Percentiles rank a stretch among this genome's conserved stretches.
phyloP scores from a whole-genome alignment of 2,888 invertebrate genomes.

The Scaptomyza polygonia region DNA sequence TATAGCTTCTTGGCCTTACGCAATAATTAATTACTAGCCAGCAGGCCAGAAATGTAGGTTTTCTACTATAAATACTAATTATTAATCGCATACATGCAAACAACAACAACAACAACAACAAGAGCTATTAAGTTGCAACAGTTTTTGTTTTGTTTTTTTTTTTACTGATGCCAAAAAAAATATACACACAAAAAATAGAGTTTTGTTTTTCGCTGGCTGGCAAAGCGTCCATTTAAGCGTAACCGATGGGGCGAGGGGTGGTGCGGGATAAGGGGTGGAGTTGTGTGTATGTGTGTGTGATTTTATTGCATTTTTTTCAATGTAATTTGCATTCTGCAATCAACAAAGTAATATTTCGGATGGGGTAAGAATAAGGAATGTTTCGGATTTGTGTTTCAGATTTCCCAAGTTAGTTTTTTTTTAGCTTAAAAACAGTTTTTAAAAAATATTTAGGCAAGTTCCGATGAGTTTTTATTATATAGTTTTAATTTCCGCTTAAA shows the following conservation, averaged over 20 bases:
- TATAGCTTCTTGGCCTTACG: constrained; percentile 75
- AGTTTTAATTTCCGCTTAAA: not conserved
- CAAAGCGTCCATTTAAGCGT: constrained; percentile 66
- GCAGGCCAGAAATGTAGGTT: constrained; percentile 73
- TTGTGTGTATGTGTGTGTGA: not conserved
- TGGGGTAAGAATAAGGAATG: constrained; percentile 1
- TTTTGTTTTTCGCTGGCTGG: constrained; percentile 23
- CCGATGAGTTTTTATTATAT: not conserved
- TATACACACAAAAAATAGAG: constrained; percentile 2
- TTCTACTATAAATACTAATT: constrained; percentile 70
- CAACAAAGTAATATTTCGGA: not conserved
- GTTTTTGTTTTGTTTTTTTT: constrained; percentile 52
- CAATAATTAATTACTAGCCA: constrained; percentile 75
- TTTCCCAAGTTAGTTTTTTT: no score
- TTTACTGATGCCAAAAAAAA: constrained; percentile 42
- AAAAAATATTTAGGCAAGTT: not conserved
- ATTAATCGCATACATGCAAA: constrained; percentile 64
- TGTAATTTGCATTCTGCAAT: constrained; percentile 36
- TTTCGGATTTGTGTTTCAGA: not conserved
- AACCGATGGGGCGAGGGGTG: constrained; percentile 24
- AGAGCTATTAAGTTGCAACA: constrained; percentile 62
- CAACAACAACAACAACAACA: constrained; percentile 33
- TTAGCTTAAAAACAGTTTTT: not conserved
- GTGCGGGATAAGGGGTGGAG: not conserved
- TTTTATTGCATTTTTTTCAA: constrained; percentile 10